phyloP scores from a whole-genome alignment of 2,888 invertebrate genomes.

The Xanthorhoe designata region DNA sequence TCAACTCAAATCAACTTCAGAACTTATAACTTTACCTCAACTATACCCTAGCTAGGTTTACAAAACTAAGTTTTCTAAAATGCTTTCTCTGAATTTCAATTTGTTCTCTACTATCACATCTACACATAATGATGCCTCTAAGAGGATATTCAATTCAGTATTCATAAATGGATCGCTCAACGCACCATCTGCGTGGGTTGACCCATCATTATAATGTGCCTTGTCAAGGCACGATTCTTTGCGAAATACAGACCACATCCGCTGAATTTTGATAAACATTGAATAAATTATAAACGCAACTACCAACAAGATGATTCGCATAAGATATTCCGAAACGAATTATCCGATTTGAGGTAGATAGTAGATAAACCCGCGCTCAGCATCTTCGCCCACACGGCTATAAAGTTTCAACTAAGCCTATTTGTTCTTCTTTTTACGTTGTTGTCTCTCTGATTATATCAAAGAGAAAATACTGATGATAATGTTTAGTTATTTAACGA shows the following conservation, averaged over 20 bases:
- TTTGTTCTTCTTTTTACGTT: conserved; percentile 56
- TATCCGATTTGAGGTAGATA: conserved; percentile 56
- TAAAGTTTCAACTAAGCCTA: conserved; percentile 51
- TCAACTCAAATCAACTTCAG: conserved; percentile 28
- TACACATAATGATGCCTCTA: conserved; percentile 30
- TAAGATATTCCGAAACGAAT: conserved; percentile 57
- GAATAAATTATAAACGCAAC: conserved; percentile 56
- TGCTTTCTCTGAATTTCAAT: conserved; percentile 12
- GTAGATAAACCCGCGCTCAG: conserved; percentile 52
- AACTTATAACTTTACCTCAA: conserved; percentile 19
- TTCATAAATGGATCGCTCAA: conserved; percentile 48
- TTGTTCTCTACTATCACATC: conserved; percentile 21
- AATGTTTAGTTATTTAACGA: conserved; percentile 36
- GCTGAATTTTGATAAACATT: conserved; percentile 48
- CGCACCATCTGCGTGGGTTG: conserved; percentile 55
- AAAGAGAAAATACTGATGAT: conserved; percentile 54
- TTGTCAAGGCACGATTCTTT: conserved; percentile 54
- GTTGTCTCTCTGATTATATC: conserved; percentile 43
- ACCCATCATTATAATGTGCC: conserved; percentile 55
- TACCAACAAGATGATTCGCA: conserved; percentile 51
- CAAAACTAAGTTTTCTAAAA: neutral
- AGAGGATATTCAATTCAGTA: conserved; percentile 46
- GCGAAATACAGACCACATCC: conserved; percentile 51
- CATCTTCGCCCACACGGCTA: conserved; percentile 55
- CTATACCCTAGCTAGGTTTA: neutral